Base-by-base conservation (phyloP, 30 jellyfish, hydroid and myxozoan genomes). In the Pseudorhiza aurosa region DNA sequence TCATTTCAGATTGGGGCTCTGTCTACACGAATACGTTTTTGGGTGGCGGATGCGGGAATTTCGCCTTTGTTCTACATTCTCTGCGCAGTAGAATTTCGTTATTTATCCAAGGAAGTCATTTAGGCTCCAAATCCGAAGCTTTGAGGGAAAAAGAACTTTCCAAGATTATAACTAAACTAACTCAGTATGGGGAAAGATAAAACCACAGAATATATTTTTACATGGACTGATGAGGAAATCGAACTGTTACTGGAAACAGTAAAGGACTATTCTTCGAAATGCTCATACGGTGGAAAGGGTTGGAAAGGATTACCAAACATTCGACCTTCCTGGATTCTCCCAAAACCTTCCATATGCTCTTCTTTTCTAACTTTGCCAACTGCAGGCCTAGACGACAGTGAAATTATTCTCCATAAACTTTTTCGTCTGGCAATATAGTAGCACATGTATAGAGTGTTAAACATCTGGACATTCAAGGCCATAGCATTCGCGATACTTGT, bases 181-280 rank as follows among this genome's bases (percentile, higher is more conserved):
- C 63, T 49, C 63, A 49, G 63, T 49, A 49, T 49, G 63, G 63
- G 63, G 63, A 49, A 49, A 49, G 63, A 49, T 25, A 58, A 58
- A 58, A 29, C 72, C 40, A 58, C 21, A 29, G 84, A 70, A 21
- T 50, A 40, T 29, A 25, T 21, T 19, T 74, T 74, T 40, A 56
- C 28, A 35, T 74, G 87, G 87, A 74, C 87, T 27, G 87, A 74
- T 25, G n/a, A n/a, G n/a, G n/a, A n/a, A n/a, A 74, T n/a, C n/a
- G n/a, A n/a, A n/a, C n/a, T n/a, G n/a, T n/a, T n/a, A n/a, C n/a
- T n/a, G n/a, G n/a, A n/a, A 33, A 27, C 64, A 27, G 82, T 56
- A 11, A 74, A 74, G 64, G 81, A 40, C 29, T 74, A 27, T 70
- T 40, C 84, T 26, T 21, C 84, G 29, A 25, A 1, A 26, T 70